phyloP scores from a whole-genome alignment of 2,888 invertebrate species.

The Trichogramma dendrolimi region DNA sequence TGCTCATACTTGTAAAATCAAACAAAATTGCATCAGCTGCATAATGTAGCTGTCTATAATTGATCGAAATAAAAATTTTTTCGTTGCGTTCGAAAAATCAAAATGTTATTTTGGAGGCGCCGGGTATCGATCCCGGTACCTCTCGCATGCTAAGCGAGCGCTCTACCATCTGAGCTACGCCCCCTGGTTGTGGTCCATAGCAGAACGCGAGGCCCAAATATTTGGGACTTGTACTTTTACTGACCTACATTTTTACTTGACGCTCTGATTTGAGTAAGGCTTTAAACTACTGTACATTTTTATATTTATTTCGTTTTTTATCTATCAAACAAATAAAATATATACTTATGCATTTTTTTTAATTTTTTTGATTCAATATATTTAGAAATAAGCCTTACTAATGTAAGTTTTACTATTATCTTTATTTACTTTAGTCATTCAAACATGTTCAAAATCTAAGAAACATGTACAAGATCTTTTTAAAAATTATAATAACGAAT shows the following conservation, averaged over 20 bases:
- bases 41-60: neutral
- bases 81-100: slow-evolving; percentile 22
- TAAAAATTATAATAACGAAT: neutral
- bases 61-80: neutral
- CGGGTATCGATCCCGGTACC: slow-evolving; percentile 50
- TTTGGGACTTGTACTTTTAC: too few species aligned
- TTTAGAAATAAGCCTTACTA: neutral
- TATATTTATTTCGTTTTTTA: neutral
- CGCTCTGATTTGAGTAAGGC: neutral
- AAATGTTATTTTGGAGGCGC: slow-evolving; percentile 40
- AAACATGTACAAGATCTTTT: too few species aligned
- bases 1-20: too few species aligned
- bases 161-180: slow-evolving; percentile 51
- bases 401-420: too few species aligned
- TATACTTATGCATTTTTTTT: neutral
- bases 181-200: slow-evolving; percentile 32
- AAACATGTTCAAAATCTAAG: too few species aligned
- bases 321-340: neutral
- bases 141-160: slow-evolving; percentile 52
- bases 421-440: too few species aligned
- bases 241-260: too few species aligned
- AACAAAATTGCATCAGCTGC: too few species aligned
- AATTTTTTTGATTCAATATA: neutral
- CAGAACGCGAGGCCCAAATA: too few species aligned
- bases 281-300: neutral